phyloP scores from a whole-genome alignment of 2,797 vertebrate species.

The Orestias chungarensis region DNA sequence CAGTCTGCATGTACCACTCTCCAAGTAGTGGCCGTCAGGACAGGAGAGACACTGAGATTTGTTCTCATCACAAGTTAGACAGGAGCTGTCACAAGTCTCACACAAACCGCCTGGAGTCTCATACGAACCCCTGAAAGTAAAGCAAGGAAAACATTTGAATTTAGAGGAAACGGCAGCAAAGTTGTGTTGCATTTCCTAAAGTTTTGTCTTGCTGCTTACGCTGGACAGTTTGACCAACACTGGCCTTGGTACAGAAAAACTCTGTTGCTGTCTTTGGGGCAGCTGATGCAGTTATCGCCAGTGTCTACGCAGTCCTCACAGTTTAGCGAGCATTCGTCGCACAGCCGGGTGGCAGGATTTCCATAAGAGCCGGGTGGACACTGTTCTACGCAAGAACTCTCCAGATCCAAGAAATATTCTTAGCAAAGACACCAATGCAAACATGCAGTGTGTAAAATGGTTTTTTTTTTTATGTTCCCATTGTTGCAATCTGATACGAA shows the following conservation, averaged over 20 bases:
- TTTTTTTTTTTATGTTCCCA: neutral
- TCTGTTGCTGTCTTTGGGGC: slow-evolving; percentile 68
- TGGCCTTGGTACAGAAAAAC: slow-evolving; percentile 80
- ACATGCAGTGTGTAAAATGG: rapidly evolving
- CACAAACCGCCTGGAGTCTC: slow-evolving; percentile 72
- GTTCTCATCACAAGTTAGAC: slow-evolving; percentile 79
- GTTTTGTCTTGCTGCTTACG: slow-evolving; percentile 70
- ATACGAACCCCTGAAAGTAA: slow-evolving; percentile 75
- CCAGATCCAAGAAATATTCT: slow-evolving; percentile 82
- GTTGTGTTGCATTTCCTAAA: neutral
- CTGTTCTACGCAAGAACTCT: slow-evolving; percentile 73
- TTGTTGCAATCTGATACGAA: rapidly evolving
- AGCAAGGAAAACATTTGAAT: slow-evolving; percentile 1
- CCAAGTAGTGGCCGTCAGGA: slow-evolving; percentile 73
- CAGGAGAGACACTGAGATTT: slow-evolving; percentile 80
- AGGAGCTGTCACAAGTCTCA: slow-evolving; percentile 77
- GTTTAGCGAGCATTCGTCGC: slow-evolving; percentile 81
- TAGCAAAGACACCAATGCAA: slow-evolving; percentile 2
- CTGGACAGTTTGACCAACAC: slow-evolving; percentile 84
- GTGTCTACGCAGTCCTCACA: slow-evolving; percentile 76
- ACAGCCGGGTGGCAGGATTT: slow-evolving; percentile 75
- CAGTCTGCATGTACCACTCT: slow-evolving; percentile 69
- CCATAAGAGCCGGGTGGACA: slow-evolving; percentile 77
- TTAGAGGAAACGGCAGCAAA: neutral
- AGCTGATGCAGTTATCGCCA: slow-evolving; percentile 79